These are phyloP conservation scores for Anarhynchus alexandrinus DNA, from an alignment of 2,113 vertebrate genomes.

Conservation along the genomic window DNA sequence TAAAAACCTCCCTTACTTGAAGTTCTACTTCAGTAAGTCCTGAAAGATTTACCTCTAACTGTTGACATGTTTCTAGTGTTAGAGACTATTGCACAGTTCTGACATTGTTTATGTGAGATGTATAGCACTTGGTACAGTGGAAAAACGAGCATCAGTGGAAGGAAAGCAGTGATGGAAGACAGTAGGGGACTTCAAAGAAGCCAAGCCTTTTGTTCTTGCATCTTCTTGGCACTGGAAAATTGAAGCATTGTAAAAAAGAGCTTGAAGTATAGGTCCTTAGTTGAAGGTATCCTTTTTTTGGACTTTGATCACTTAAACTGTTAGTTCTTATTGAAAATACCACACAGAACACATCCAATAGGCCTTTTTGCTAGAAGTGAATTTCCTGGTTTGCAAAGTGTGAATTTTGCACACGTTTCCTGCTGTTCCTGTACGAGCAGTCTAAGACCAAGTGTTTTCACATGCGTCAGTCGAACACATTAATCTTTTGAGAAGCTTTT, in stretches of 20 bases:
- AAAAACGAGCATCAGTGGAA: neutral
- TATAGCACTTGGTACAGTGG: neutral
- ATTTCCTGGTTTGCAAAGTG: neutral
- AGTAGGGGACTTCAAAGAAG: neutral
- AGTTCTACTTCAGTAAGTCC: neutral
- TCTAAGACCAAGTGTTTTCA: neutral
- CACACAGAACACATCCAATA: fast-evolving
- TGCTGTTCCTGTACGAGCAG: neutral
- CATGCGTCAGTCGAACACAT: fast-evolving
- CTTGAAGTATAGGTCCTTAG: neutral
- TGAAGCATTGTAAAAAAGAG: neutral
- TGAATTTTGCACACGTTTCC: neutral
- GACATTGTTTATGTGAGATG: neutral
- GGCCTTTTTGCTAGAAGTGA: neutral
- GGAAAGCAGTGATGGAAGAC: neutral
- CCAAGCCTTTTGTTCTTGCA: neutral
- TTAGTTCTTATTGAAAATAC: neutral
- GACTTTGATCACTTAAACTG: neutral
- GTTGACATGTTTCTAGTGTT: neutral
- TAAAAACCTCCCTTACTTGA: neutral
- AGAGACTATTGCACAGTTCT: neutral
- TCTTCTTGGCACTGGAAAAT: neutral
- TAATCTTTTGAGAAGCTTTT: neutral
- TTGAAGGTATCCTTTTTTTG: neutral
- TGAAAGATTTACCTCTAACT: neutral